These are phyloP conservation scores for Petrocephalus microphthalmus DNA, from an alignment of 2,113 vertebrate species.

Conservation along the genomic window DNA sequence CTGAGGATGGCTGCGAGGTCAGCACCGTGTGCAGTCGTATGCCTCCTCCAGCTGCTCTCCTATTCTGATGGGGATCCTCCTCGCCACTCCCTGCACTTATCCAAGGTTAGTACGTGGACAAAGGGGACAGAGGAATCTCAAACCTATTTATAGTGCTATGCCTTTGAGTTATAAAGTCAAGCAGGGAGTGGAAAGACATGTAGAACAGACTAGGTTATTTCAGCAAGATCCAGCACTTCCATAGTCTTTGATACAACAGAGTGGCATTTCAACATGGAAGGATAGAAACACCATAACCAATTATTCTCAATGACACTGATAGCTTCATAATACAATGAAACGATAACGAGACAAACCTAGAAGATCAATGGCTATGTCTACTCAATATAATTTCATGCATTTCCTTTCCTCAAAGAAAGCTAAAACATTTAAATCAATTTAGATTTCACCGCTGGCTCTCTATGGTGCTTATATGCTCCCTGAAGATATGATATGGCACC, in stretches of 20 bases:
- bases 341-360: background rate
- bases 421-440: background rate
- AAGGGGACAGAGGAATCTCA: background rate
- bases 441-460: background rate
- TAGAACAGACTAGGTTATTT: background rate
- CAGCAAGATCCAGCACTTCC: background rate
- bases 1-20: conserved; percentile 4
- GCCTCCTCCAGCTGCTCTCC: background rate
- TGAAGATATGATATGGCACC: background rate
- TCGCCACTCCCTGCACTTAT: background rate
- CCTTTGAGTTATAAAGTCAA: background rate
- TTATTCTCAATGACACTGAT: background rate
- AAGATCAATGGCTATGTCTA: background rate
- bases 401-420: background rate
- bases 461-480: background rate
- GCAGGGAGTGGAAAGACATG: background rate
- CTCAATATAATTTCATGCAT: background rate
- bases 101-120: background rate
- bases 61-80: background rate
- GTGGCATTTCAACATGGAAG: background rate
- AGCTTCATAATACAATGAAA: background rate
- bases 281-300: background rate
- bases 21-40: background rate
- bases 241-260: background rate
- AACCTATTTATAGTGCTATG: background rate